A percentile compares a stretch with the other conserved stretches of the same genome.
These are phyloP conservation scores for Luidia sarsii DNA, from an alignment of 53 echinoderm and acorn worm genomes.

Conservation along the genomic window DNA sequence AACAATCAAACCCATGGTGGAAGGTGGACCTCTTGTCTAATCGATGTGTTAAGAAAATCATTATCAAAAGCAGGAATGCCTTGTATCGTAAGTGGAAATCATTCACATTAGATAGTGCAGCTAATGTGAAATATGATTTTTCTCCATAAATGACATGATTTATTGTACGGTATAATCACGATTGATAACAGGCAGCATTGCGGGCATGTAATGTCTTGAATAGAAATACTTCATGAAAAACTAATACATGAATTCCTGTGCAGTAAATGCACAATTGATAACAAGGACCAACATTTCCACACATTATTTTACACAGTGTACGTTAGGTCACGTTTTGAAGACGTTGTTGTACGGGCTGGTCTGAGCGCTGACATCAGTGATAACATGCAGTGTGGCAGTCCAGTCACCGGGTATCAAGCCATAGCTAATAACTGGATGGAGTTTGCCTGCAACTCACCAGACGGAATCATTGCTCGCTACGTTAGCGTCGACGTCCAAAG, in stretches of 20 bases:
- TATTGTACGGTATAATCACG: no score
- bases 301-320: neutral
- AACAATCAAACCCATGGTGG: neutral
- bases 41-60: neutral
- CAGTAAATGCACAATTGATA: no score
- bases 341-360: neutral
- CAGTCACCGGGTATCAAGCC: neutral
- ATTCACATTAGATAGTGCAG: no score
- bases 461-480: conserved; percentile 17
- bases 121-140: no score
- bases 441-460: conserved; percentile 13
- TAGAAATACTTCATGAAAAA: no score
- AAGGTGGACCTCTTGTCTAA: neutral
- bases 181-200: no score
- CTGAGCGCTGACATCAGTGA: neutral
- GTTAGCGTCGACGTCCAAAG: neutral
- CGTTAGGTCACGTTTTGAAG: neutral
- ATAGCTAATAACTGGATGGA: conserved; percentile 19
- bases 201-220: no score
- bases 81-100: no score
- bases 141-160: no score
- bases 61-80: neutral
- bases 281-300: no score
- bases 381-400: neutral
- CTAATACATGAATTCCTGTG: no score